Evolutionary conservation across 2,888 invertebrate species (phyloP).

Genomic region (Lobophora halterata): DNA sequence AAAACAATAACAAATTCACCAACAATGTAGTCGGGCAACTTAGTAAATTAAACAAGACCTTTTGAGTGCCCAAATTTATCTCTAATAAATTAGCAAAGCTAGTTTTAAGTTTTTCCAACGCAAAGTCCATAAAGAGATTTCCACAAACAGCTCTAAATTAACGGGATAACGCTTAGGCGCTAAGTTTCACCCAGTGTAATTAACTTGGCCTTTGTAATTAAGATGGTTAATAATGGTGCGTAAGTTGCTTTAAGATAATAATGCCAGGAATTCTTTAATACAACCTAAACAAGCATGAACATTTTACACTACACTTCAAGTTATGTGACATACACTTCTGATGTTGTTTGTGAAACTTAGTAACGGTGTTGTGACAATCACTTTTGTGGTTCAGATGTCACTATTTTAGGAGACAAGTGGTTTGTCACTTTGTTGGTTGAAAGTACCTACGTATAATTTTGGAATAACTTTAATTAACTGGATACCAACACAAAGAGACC

Average conservation of each 20-base stretch:
- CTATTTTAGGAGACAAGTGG: constrained; percentile 37
- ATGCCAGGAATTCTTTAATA: constrained; percentile 75
- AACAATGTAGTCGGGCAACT: too few species aligned
- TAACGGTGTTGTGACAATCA: constrained; percentile 43
- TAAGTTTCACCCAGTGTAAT: constrained; percentile 71
- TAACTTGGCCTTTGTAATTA: constrained; percentile 77
- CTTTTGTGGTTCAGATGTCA: constrained; percentile 40
- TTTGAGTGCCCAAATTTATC: too few species aligned
- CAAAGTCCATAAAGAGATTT: neutral
- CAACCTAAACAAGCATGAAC: constrained; percentile 67
- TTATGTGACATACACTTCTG: too few species aligned
- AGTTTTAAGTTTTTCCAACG: neutral
- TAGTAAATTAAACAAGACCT: too few species aligned
- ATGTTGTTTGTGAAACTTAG: too few species aligned
- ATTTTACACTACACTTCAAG: constrained; percentile 56
- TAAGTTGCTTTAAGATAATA: constrained; percentile 74
- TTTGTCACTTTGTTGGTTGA: constrained; percentile 34
- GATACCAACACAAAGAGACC: too few species aligned
- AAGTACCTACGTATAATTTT: too few species aligned
- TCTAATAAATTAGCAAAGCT: too few species aligned
- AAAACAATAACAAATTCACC: too few species aligned
- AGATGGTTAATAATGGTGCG: constrained; percentile 77
- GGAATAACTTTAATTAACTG: too few species aligned
- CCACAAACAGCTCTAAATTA: neutral
- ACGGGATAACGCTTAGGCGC: constrained; percentile 57